Evolutionary conservation across 1,140 invertebrate genomes (phyloP).

Genomic region (Bombus sylvicola): DNA sequence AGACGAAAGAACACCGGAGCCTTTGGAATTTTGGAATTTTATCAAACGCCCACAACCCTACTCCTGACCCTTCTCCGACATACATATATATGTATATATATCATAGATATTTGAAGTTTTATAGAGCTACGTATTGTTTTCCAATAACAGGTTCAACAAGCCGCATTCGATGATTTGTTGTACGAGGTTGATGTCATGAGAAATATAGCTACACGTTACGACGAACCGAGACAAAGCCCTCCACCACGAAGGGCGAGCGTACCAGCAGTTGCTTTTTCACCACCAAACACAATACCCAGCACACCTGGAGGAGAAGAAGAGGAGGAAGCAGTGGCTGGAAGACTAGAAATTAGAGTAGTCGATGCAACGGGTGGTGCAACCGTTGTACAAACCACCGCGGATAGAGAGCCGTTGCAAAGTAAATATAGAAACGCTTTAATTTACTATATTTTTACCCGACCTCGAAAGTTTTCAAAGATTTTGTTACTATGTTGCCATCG

Average conservation of each 20-base stretch:
- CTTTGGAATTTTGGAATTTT: too few relatives aligned
- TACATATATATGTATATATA: background rate
- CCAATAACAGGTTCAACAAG: slow-evolving; percentile 88
- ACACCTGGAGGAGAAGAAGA: slow-evolving; percentile 78
- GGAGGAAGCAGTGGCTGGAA: slow-evolving; percentile 88
- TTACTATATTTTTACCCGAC: background rate
- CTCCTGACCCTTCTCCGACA: too few relatives aligned
- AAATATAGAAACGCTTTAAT: slow-evolving; percentile 22
- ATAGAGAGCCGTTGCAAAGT: slow-evolving; percentile 81
- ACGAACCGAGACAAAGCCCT: slow-evolving; percentile 68
- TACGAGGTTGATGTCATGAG: slow-evolving; percentile 93
- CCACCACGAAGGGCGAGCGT: slow-evolving; percentile 73
- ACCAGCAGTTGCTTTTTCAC: slow-evolving; percentile 73
- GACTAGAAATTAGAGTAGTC: slow-evolving; percentile 91
- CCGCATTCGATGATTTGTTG: slow-evolving; percentile 91
- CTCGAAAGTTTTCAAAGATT: background rate
- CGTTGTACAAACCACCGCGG: slow-evolving; percentile 80
- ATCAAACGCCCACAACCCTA: too few relatives aligned
- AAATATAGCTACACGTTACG: slow-evolving; percentile 86
- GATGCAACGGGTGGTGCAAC: slow-evolving; percentile 81
- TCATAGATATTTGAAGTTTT: background rate
- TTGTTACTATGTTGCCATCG: background rate
- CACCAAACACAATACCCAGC: slow-evolving; percentile 56
- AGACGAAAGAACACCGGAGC: too few relatives aligned
- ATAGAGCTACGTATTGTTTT: background rate